A percentile compares a stretch with the other conserved stretches of the same genome.
These are phyloP conservation scores for Cebus imitator DNA, from an alignment of 2,113 vertebrate genomes.

Conservation along the genomic window DNA sequence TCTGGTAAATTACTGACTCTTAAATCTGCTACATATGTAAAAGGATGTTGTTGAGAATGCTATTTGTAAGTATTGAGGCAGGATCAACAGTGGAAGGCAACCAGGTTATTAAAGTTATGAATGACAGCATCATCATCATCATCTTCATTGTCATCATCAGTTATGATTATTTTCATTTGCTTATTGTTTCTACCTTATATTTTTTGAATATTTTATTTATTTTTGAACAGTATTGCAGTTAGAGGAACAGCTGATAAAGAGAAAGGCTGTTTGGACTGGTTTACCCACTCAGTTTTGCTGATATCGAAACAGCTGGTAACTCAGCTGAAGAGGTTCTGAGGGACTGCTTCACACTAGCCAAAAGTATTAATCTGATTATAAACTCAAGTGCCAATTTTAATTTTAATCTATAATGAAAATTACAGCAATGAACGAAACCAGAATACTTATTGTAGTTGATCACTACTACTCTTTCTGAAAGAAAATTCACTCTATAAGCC, in stretches of 20 bases:
- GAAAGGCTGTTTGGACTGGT: neutral
- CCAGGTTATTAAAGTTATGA: neutral
- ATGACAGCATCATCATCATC: neutral
- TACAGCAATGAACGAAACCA: neutral
- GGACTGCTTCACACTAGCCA: neutral
- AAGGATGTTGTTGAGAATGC: neutral
- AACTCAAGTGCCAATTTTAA: slow-evolving; percentile 18
- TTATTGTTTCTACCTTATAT: neutral
- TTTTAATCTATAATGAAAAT: slow-evolving; percentile 13
- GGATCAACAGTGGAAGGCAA: neutral
- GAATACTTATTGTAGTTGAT: neutral
- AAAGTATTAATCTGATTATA: slow-evolving; percentile 26
- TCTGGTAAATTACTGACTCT: neutral
- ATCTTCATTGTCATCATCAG: neutral
- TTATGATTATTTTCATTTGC: neutral
- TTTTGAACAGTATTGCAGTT: neutral
- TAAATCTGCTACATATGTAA: neutral
- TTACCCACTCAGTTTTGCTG: slow-evolving; percentile 22
- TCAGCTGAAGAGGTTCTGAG: neutral
- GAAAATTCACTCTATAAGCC: neutral
- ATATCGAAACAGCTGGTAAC: neutral
- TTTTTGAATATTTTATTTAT: neutral
- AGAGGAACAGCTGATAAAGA: neutral
- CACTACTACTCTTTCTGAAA: neutral
- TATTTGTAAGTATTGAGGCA: neutral